phyloP scores from a whole-genome alignment of 2,888 invertebrate genomes.

The Phragmatobia fuliginosa region DNA sequence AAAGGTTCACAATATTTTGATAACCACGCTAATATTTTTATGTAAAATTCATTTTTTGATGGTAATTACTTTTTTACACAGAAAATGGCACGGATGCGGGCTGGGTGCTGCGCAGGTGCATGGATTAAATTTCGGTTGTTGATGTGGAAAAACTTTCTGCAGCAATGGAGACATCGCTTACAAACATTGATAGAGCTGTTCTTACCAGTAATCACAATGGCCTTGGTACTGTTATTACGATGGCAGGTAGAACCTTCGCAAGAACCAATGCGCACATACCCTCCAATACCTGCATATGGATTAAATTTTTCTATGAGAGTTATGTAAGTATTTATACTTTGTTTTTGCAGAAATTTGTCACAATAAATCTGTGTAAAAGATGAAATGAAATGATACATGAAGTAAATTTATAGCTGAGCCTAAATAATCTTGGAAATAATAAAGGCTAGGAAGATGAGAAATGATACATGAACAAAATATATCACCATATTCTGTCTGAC shows the following conservation, averaged over 20 bases:
- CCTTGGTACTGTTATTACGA: slow-evolving; percentile 90
- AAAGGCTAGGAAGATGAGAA: too few relatives aligned
- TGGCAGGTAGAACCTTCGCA: slow-evolving; percentile 87
- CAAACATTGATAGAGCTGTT: slow-evolving; percentile 90
- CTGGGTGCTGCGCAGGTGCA: slow-evolving; percentile 59
- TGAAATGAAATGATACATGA: not conserved
- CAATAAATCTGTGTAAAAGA: too few relatives aligned
- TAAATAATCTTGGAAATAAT: too few relatives aligned
- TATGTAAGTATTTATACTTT: slow-evolving; percentile 63
- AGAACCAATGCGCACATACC: slow-evolving; percentile 55
- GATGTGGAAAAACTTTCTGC: slow-evolving; percentile 94
- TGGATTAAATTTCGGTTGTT: slow-evolving; percentile 89
- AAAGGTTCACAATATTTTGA: not conserved
- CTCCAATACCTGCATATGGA: slow-evolving; percentile 65
- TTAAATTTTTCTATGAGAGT: slow-evolving; percentile 56
- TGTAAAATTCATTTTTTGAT: not conserved
- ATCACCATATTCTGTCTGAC: not conserved
- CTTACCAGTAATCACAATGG: slow-evolving; percentile 88
- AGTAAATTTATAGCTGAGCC: not conserved
- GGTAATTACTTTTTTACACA: slow-evolving; percentile 10
- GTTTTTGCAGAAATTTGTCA: too few relatives aligned
- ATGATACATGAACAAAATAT: not conserved
- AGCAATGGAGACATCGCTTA: slow-evolving; percentile 90
- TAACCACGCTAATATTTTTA: not conserved
- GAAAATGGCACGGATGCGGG: slow-evolving; percentile 35